phyloP scores from a whole-genome alignment of 2,888 invertebrate genomes.

The Ypsolopha sequella region DNA sequence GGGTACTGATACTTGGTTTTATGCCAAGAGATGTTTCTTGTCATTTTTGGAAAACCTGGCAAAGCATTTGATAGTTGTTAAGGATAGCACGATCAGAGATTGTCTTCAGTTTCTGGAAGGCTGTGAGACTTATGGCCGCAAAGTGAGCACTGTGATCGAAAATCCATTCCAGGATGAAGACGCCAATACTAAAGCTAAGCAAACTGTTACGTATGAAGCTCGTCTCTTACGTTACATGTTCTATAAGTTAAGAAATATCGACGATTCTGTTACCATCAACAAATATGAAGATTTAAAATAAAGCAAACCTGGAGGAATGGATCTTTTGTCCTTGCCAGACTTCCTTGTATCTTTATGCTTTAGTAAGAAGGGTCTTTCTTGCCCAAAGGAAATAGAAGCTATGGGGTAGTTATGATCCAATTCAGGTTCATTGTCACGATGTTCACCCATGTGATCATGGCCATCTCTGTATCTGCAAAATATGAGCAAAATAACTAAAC shows the following conservation, averaged over 20 bases:
- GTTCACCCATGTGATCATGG: constrained; percentile 78
- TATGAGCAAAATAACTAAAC: constrained; percentile 6
- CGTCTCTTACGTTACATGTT: constrained; percentile 86
- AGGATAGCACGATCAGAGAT: constrained; percentile 89
- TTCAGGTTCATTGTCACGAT: constrained; percentile 78
- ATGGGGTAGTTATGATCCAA: constrained; percentile 73
- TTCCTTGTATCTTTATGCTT: constrained; percentile 71
- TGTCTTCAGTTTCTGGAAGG: constrained; percentile 91
- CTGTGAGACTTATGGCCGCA: constrained; percentile 88
- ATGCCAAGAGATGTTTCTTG: constrained; percentile 95
- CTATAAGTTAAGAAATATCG: constrained; percentile 73
- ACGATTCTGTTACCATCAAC: constrained; percentile 63
- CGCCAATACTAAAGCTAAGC: constrained; percentile 80
- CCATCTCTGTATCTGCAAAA: constrained; percentile 74
- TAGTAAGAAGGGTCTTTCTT: constrained; percentile 74
- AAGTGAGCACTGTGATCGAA: constrained; percentile 86
- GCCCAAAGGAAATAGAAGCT: constrained; percentile 77
- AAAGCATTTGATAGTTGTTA: constrained; percentile 89
- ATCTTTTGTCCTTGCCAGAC: constrained; percentile 47
- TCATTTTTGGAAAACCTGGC: constrained; percentile 92
- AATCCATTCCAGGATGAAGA: constrained; percentile 82
- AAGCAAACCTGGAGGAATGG: constrained; percentile 51
- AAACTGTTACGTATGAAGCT: constrained; percentile 93
- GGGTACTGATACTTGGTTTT: constrained; percentile 99
- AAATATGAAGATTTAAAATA: constrained; percentile 67